These are phyloP conservation scores for Cyrtonyx montezumae DNA, from an alignment of 2,113 vertebrate species.

Conservation along the genomic window DNA sequence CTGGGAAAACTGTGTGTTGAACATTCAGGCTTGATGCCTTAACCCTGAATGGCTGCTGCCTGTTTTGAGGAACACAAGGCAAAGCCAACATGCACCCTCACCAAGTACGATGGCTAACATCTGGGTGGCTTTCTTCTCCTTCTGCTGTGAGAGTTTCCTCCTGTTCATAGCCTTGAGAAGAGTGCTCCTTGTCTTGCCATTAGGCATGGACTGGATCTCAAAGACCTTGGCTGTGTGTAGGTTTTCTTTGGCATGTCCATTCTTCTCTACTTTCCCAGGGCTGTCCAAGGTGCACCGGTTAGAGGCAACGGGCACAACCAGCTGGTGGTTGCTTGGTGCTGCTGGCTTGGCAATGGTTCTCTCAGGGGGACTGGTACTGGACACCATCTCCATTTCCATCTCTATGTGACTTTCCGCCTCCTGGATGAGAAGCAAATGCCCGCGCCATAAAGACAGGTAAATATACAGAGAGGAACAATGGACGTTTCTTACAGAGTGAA, in stretches of 20 bases:
- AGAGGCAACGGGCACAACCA: conserved; percentile 79
- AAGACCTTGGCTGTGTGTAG: conserved; percentile 86
- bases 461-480: neutral
- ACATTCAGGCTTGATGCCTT: rapidly evolving
- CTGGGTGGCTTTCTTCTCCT: conserved; percentile 98
- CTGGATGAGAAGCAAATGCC: conserved; percentile 85
- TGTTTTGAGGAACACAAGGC: neutral
- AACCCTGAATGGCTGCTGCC: neutral
- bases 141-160: conserved; percentile 97
- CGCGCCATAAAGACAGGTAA: conserved; percentile 57
- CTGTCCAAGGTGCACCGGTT: conserved; percentile 82
- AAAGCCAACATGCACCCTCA: conserved; percentile 65
- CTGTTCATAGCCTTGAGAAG: conserved; percentile 92
- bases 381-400: conserved; percentile 90
- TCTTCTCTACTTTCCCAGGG: conserved; percentile 85
- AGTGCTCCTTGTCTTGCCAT: conserved; percentile 92
- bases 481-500: conserved; percentile 15
- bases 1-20: rapidly evolving
- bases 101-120: conserved; percentile 98
- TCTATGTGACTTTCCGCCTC: conserved; percentile 87
- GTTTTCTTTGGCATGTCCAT: conserved; percentile 84
- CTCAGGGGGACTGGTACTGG: conserved; percentile 86
- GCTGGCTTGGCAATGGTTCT: conserved; percentile 84
- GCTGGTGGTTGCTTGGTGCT: conserved; percentile 79
- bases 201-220: conserved; percentile 92